Conservation (phyloP, 2,797 vertebrate species). For the Phalanger gymnotis region DNA sequence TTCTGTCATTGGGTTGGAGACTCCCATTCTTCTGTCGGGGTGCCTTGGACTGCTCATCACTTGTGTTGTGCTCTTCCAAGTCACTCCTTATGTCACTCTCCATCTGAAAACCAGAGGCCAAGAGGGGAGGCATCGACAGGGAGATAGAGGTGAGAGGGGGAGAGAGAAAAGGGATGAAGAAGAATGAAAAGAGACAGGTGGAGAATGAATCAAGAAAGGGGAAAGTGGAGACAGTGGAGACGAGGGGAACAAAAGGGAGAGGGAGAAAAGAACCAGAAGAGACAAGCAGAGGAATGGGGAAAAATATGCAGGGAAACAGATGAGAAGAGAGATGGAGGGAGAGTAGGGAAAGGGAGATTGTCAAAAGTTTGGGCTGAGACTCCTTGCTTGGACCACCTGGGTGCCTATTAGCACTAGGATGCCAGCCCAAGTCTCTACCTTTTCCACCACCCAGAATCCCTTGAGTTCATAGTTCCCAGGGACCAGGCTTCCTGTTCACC, state of each 20-base stretch:
- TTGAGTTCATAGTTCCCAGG: background rate
- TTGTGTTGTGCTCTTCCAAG: conserved; percentile 90
- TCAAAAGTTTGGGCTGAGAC: background rate
- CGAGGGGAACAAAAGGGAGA: background rate
- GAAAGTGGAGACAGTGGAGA: background rate
- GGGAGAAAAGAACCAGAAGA: background rate
- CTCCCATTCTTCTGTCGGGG: conserved; percentile 29
- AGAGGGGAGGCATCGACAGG: background rate
- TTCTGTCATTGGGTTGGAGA: conserved; percentile 80
- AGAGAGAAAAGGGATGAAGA: background rate
- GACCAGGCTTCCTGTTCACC: background rate
- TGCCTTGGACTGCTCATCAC: conserved; percentile 75
- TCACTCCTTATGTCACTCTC: conserved; percentile 94
- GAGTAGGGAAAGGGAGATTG: background rate
- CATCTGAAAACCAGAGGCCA: conserved; percentile 84
- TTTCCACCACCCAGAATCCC: background rate
- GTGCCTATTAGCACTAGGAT: background rate
- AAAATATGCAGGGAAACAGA: background rate
- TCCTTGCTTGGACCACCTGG: background rate
- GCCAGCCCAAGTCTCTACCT: background rate
- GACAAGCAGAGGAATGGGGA: background rate
- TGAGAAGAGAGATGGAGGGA: background rate
- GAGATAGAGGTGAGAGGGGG: background rate
- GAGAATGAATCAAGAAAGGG: background rate
- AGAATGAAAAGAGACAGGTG: background rate